Evolutionary conservation across 2,113 vertebrate species (phyloP), one percentile per base, ranked within the genome.

Genomic region (Penelope pileata): DNA sequence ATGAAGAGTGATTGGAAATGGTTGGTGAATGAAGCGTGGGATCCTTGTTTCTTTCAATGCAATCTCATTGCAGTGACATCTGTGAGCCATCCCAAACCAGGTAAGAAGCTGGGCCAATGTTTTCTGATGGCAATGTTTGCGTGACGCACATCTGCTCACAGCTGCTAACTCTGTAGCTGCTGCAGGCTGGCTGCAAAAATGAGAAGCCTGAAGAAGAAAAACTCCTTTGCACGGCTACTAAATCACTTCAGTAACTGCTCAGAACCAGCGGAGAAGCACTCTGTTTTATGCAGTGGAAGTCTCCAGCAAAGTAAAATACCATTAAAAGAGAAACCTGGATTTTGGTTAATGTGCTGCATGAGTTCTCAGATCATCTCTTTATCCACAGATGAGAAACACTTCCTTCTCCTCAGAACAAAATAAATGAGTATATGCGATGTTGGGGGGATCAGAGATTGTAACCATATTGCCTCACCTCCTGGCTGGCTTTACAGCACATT

Each of bases 91-190:
- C 7, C 74, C 24, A 27, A 75, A 24, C 5, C 29, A 73, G 30
- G 26, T 23, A 40, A 66, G 15, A 58, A 59, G 40, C 3, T 23
- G 69, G 59, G 34, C 26, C 56, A 69, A 11, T 16, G 40, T 92
- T 75, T 68, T 64, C 79, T 67, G 58, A 66, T 81, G 51, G 54
- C 10, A 14, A 63, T 9, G 3, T 91, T 88, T 88, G 62, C 64
- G 82, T 38, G 66, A 80, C 53, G 38, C 36, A 72, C 21, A 75
- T 50, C 64, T 56, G 67, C 88, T 91, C 43, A 9, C 66, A 92
- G 40, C 92, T 97, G 91, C 93, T 92, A 94, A 7, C 17, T 59
- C 91, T 91, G 94, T 68, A 95, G 90, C 89, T 92, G 82, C 96
- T 38, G 68, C 80, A 80, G 79, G 80, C 95, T 75, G 72, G 64